Base-by-base conservation (phyloP, 1,140 invertebrate species). In the Nilaparvata lugens region DNA sequence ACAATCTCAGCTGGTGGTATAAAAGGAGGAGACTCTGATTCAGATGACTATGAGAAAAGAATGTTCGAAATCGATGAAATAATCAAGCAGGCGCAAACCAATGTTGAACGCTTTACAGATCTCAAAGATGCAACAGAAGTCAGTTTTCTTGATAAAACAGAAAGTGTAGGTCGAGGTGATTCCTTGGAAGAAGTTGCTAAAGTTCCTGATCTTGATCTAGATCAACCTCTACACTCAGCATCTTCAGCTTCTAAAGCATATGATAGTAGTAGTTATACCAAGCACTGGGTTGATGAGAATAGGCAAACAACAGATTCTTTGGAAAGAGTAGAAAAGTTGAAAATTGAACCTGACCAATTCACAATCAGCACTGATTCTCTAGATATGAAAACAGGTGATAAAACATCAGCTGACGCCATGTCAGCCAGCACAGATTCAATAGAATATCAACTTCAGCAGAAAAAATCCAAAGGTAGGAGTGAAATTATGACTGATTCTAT, bases 11-110 rank as follows among this genome's bases (percentile, higher is more conserved):
- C 75, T 1, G 77, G 79, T 2, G 81, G 79, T 52, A 72, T 70
- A 58, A 74, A 69, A 62, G 56, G 69, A 53, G 66, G 68, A 38
- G 78, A 80, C 51, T 75, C 76, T n/a, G 76, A 74, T 55, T 72
- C 73, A 35, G 80, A 82, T 63, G 84, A 87, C 68, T 86, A 85
- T 60, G 84, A 86, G 60, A 83, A 84, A 64, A 74, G 81, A 51
- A 84, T 88, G 72, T 83, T 82, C 67, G 83, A 87, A 70, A 87
- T 87, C 48, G 84, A 87, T 66, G 84, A 86, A 70, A 87, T 87
- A 31, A 87, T 87, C 65, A 76, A 79, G 54, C 81, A 86, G 67
- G 84, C 84, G 31, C 83, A 85, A 71, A 78, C 76, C 14, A 87
- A 87, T 70, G 83, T 86, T 2, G 85, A 86, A 65, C 60, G 54